Base-by-base conservation (phyloP, 1,140 invertebrate species). In the Camponotus vicinus region DNA sequence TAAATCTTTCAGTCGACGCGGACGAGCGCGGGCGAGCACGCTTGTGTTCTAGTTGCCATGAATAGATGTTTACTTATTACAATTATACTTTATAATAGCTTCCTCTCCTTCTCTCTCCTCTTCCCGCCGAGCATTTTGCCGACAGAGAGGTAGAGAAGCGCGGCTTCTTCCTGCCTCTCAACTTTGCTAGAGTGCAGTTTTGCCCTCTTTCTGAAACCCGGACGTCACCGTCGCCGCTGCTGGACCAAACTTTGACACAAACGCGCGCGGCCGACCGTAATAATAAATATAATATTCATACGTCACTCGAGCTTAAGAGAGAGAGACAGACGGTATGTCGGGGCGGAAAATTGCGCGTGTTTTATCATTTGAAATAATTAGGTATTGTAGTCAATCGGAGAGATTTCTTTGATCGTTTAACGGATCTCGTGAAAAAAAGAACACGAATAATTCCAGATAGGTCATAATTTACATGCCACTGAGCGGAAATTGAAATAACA, bases 61-160 rank as follows among this genome's bases (percentile, higher is more conserved):
- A 83, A 83, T 83, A 83, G 79, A 83, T 83, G 79, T 83, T 75
- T 75, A 83, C 79, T 83, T 83, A 83, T 83, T 83, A 83, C 79
- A 83, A 83, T 83, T 83, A 83, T 83, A 83, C 79, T 83, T 83
- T 83, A 83, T 83, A 83, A 83, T 83, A 37, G 55, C 69, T 63
- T 83, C 69, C 55, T 52, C 49, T 18, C 13, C 49, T 52, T 18
- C 49, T 18, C 13, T 15, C 18, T 18, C 15, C 49, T 15, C 49
- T 15, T 52, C 79, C 32, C 79, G 55, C 37, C 40, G 55, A 27
- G 40, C 79, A 49, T 57, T 71, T 73, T 8, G 55, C 55, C 64
- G 78, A 57, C 49, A 59, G 79, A 83, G 67, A 61, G 67, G 61
- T 61, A 42, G 55, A 83, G 52, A 75, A 63, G 79, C 55, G 79